Evolutionary conservation across 2,113 vertebrate species (phyloP), one percentile per base, ranked within the genome.

Genomic region (Progne subis): DNA sequence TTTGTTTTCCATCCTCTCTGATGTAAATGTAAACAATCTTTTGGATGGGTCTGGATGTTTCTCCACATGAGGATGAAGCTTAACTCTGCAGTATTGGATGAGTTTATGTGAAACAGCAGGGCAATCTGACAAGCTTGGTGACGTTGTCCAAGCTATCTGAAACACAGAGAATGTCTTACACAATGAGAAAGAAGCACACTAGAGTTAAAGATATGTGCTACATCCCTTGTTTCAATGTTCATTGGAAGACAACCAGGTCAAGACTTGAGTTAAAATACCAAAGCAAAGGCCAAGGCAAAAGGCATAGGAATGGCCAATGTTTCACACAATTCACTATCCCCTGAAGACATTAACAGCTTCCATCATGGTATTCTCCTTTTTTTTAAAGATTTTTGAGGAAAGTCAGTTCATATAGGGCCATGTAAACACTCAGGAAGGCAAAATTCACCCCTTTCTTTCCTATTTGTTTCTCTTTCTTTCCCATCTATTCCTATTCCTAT

Each of bases 1-100:
- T 91, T 96, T 97, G 75, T 95, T 96, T 96, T 86, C 79, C 82
- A 64, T 71, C 24, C 32, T n/a, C 50, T 95, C 90, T 91, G 85
- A 94, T 90, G 87, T 93, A 68, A 94, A 86, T 60, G 88, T 92
- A 97, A 97, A 90, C 87, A 88, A 17, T 86, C 39, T 78, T 93
- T 88, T 95, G 94, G 85, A 92, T 75, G 64, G 64, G 18, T 86
- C 34, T 96, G 85, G 82, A 11, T 91, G 11, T 81, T 88, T 90
- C 78, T 77, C 79, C 32, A 52, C 41, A 6, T 63, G 68, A 90
- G 34, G 56, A 72, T n/a, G 68, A 56, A 92, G 80, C 60, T 60
- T 39, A 78, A 37, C 75, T 70, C 75, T 29, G 78, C 43, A 46
- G 75, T 4, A 80, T 64, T 86, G 79, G 92, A 82, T 52, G 78